Evolutionary conservation across 2,797 vertebrate genomes (phyloP), one percentile per base, ranked within the genome.

Genomic region (Dicrostonyx torquatus): DNA sequence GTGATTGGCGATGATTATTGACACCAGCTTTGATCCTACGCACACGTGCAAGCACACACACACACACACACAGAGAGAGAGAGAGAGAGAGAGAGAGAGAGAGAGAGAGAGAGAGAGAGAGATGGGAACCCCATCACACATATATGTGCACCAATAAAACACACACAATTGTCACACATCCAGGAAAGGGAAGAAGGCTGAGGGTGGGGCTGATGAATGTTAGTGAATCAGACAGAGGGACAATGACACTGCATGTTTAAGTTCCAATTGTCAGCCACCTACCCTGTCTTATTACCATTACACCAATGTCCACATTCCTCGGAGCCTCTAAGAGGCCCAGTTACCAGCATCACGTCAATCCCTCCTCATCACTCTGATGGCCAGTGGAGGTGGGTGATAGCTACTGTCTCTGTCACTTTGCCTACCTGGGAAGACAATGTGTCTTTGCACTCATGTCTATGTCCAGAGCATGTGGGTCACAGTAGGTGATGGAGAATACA

Each of bases 291-390:
- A 40, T 12, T 29, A 15, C n/a, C 11, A 0, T 31, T 24, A 22
- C 10, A 1, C 24, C 0, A 8, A n/a, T 0, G 2, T 11, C 2
- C 31, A 40, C 5, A 72, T 20, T 13, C 29, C 43, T 31, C 11
- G 14, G 43, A 79, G n/a, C 50, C 20, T 43, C 43, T 50, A 24
- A 79, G 50, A 55, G 48, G 8, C 12, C 22, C 22, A 0, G 31
- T 48, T 10, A 29, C 4, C 22, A 55, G 26, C n/a, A 20, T 75
- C 6, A 64, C 9, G 5, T 11, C 45, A 10, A 29, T 34, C 45
- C n/a, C 37, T 55, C 34, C 62, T 45, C 60, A 50, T 45, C n/a
- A 48, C 17, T 24, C 15, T 40, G n/a, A 22, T 60, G 31, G 29
- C 22, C 40, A 8, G 24, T 0, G 12, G 17, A 40, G n/a, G 18